A percentile compares a stretch with the other conserved stretches of the same genome.
phyloP scores from a whole-genome alignment of 2,888 invertebrate species.

The Choreutis nemorana region DNA sequence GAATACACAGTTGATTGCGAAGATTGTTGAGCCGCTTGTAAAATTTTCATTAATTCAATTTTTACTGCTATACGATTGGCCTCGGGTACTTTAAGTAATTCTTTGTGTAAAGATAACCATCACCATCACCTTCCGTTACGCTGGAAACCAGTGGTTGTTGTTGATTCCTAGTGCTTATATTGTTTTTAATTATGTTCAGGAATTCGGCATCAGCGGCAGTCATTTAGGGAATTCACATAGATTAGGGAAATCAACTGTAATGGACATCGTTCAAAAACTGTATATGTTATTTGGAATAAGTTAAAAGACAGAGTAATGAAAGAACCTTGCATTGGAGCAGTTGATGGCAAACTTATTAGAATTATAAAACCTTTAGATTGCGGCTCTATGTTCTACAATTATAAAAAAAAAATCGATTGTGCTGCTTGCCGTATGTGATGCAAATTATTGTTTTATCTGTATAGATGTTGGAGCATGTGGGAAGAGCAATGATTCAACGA shows the following conservation, averaged over 20 bases:
- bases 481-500: constrained; percentile 13
- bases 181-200: constrained; percentile 7
- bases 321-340: too few relatives aligned
- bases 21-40: too few relatives aligned
- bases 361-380: not conserved
- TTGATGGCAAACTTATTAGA: constrained; percentile 2
- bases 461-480: constrained; percentile 13
- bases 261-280: too few relatives aligned
- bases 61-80: too few relatives aligned
- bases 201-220: constrained; percentile 7
- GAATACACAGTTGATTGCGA: constrained; percentile 7
- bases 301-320: too few relatives aligned
- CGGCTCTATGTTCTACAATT: constrained; percentile 2
- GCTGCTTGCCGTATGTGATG: constrained; percentile 14
- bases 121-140: too few relatives aligned
- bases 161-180: constrained; percentile 7
- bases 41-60: too few relatives aligned
- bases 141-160: constrained; percentile 7
- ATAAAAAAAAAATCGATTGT: constrained; percentile 5
- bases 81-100: too few relatives aligned
- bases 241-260: too few relatives aligned
- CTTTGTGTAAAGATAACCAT: too few relatives aligned
- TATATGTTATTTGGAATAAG: too few relatives aligned
- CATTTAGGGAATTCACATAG: too few relatives aligned
- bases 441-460: constrained; percentile 14